These are phyloP conservation scores for Agonopterix arenella DNA, from an alignment of 2,888 invertebrate species.

Conservation along the genomic window DNA sequence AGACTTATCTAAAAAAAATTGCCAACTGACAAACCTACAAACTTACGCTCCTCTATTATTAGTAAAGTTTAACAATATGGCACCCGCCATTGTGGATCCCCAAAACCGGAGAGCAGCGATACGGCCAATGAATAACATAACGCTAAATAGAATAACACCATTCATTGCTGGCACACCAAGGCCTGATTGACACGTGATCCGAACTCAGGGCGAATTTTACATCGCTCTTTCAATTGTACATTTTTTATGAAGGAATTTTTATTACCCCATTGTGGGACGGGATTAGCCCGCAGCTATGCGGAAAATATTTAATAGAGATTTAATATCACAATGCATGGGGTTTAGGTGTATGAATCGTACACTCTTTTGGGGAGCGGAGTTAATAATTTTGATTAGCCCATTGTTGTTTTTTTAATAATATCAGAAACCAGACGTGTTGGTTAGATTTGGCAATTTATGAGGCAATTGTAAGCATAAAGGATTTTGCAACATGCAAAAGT, in stretches of 20 bases:
- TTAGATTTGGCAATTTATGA: no score
- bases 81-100: slow-evolving; percentile 40
- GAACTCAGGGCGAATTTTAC: slow-evolving; percentile 40
- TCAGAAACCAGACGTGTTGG: slow-evolving; percentile 2
- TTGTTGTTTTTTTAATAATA: slow-evolving; percentile 20
- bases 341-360: slow-evolving; percentile 30
- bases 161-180: slow-evolving; percentile 51
- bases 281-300: slow-evolving; percentile 58
- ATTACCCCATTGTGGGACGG: slow-evolving; percentile 54
- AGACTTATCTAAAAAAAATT: slow-evolving; percentile 1
- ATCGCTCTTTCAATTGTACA: slow-evolving; percentile 7
- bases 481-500: no score
- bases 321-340: slow-evolving; percentile 44
- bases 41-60: slow-evolving; percentile 31
- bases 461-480: no score
- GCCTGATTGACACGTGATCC: slow-evolving; percentile 73
- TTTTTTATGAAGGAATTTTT: slow-evolving; percentile 56
- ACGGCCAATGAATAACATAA: slow-evolving; percentile 68
- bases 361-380: slow-evolving; percentile 31
- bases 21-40: slow-evolving; percentile 7
- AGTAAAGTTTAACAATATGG: slow-evolving; percentile 41
- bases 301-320: slow-evolving; percentile 64
- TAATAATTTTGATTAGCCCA: slow-evolving; percentile 24
- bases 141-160: slow-evolving; percentile 66
- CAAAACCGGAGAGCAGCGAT: slow-evolving; percentile 50